A percentile compares a stretch with the other conserved stretches of the same genome.
These are phyloP conservation scores for Thysanoteuthis rhombus DNA, from an alignment of 2,888 invertebrate genomes.

Conservation along the genomic window DNA sequence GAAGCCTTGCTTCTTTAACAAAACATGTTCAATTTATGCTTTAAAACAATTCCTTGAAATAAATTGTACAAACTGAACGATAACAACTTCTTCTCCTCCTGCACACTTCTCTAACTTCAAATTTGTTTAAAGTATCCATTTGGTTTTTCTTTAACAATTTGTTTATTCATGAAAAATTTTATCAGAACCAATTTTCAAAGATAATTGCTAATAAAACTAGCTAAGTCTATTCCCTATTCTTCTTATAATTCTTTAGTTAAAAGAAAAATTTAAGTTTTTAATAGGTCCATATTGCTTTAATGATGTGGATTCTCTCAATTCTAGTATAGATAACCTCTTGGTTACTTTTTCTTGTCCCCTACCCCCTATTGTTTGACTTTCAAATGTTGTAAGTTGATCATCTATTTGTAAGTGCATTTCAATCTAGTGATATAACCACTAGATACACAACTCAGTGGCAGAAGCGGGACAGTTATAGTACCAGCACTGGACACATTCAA, in stretches of 20 bases:
- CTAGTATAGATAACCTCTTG: too few relatives aligned
- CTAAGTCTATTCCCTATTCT: not conserved
- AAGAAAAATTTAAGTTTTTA: too few relatives aligned
- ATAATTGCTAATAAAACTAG: not conserved
- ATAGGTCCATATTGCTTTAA: too few relatives aligned
- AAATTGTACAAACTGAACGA: not conserved
- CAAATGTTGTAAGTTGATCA: too few relatives aligned
- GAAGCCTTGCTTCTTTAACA: not conserved
- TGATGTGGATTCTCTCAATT: too few relatives aligned
- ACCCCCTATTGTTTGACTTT: too few relatives aligned
- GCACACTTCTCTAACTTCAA: not conserved
- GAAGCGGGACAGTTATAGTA: too few relatives aligned
- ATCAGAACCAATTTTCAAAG: not conserved
- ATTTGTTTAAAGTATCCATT: not conserved
- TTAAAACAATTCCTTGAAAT: not conserved
- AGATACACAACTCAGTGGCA: too few relatives aligned
- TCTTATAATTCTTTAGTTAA: not conserved
- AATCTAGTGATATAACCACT: too few relatives aligned
- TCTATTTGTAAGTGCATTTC: too few relatives aligned
- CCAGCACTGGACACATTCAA: too few relatives aligned
- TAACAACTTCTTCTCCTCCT: not conserved
- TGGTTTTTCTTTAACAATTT: not conserved
- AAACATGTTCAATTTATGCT: not conserved
- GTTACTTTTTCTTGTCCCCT: too few relatives aligned
- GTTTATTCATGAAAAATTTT: slow-evolving; percentile 12